A percentile compares a stretch with the other conserved stretches of the same genome.
Conservation (phyloP, 2,888 invertebrate genomes). For the Mesochorus sp. region DNA sequence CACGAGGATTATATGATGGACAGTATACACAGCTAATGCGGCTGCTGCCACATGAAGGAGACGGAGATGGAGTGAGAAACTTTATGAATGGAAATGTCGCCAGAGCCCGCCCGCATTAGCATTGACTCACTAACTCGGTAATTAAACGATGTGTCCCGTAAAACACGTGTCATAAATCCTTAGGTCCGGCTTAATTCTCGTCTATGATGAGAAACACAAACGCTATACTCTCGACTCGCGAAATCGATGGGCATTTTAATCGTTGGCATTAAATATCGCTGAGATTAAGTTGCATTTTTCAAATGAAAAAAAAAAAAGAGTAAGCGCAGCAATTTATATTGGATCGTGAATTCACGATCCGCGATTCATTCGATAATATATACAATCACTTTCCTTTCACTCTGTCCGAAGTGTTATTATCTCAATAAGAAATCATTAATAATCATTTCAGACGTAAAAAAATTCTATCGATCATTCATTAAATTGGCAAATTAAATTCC, state of each 20-base stretch:
- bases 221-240: background rate
- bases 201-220: conserved; percentile 10
- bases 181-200: background rate
- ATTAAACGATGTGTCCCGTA: conserved; percentile 48
- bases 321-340: conserved; percentile 22
- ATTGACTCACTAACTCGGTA: conserved; percentile 45
- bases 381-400: conserved; percentile 15
- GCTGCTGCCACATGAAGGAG: conserved; percentile 2
- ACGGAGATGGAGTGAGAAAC: background rate
- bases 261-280: background rate
- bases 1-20: background rate
- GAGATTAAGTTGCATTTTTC: background rate
- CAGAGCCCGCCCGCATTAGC: conserved; percentile 44
- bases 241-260: conserved; percentile 5
- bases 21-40: conserved; percentile 1
- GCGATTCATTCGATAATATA: background rate
- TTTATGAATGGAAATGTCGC: conserved; percentile 55
- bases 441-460: conserved; percentile 29
- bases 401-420: background rate
- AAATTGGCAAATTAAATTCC: background rate
- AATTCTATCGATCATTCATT: background rate
- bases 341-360: conserved; percentile 29
- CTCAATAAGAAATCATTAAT: conserved; percentile 1
- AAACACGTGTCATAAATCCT: conserved; percentile 33
- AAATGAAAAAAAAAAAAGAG: background rate